These are phyloP conservation scores for Scaptomyza flava DNA, from an alignment of 2,888 invertebrate species.

Conservation along the genomic window DNA sequence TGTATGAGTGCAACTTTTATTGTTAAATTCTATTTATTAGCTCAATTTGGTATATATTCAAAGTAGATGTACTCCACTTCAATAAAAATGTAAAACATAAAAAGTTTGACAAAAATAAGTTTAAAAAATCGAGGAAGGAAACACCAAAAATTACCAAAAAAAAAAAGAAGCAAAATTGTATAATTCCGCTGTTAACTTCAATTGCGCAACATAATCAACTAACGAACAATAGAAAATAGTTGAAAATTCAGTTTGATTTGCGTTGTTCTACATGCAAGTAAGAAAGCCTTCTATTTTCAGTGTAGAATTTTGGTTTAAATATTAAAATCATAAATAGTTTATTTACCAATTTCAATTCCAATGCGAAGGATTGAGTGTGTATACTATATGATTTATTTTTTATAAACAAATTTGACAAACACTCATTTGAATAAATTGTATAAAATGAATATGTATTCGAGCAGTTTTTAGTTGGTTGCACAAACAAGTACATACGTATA, in stretches of 20 bases:
- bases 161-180: background rate
- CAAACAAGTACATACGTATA: background rate
- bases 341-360: conserved; percentile 4
- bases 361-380: conserved; percentile 1
- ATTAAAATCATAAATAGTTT: conserved; percentile 21
- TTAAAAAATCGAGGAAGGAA: background rate
- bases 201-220: conserved; percentile 32
- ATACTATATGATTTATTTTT: background rate
- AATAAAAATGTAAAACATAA: conserved; percentile 62
- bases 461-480: background rate
- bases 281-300: conserved; percentile 7
- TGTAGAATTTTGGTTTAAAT: conserved; percentile 13
- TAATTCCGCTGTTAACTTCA: background rate
- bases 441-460: background rate
- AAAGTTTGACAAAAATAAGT: conserved; percentile 2
- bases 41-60: conserved; percentile 61
- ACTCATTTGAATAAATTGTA: conserved; percentile 4
- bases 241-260: conserved; percentile 34
- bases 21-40: conserved; percentile 71
- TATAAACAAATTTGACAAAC: background rate
- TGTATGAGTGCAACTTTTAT: conserved; percentile 27
- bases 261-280: background rate
- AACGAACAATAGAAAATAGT: conserved; percentile 35
- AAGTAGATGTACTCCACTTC: conserved; percentile 45
- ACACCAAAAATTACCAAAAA: background rate